Percentiles rank a stretch among this genome's conserved stretches.
Conservation (phyloP, 2,888 invertebrate species). For the Thalpophila matura region DNA sequence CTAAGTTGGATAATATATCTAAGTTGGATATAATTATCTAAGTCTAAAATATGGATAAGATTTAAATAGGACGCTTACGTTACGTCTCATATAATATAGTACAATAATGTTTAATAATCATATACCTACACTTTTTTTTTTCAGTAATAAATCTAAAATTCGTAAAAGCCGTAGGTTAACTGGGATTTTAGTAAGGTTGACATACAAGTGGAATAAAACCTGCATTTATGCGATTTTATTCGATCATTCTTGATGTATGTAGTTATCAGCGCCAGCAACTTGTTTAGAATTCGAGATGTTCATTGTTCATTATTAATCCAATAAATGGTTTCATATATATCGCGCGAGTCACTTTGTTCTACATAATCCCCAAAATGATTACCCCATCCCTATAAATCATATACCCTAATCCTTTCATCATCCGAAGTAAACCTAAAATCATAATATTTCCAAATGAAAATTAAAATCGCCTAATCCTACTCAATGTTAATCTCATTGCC, state of each 20-base stretch:
- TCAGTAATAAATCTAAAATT: slow-evolving; percentile 37
- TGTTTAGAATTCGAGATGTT: neutral
- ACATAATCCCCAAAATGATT: slow-evolving; percentile 37
- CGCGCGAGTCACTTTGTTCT: slow-evolving; percentile 22
- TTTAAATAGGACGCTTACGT: too few species aligned
- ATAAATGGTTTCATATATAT: slow-evolving; percentile 42
- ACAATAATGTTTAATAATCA: too few species aligned
- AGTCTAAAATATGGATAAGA: too few species aligned
- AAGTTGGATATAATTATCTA: too few species aligned
- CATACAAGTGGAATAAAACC: slow-evolving; percentile 19
- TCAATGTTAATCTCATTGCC: slow-evolving; percentile 65
- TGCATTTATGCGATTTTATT: neutral
- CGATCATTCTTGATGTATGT: neutral
- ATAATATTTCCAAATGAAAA: slow-evolving; percentile 60
- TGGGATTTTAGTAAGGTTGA: slow-evolving; percentile 8
- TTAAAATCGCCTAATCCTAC: slow-evolving; percentile 63
- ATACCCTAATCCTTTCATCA: slow-evolving; percentile 49
- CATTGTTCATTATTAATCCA: slow-evolving; percentile 11
- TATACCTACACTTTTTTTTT: too few species aligned
- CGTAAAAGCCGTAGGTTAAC: slow-evolving; percentile 22
- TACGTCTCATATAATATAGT: too few species aligned
- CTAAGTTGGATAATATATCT: too few species aligned
- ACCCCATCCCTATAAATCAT: slow-evolving; percentile 42
- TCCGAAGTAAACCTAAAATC: slow-evolving; percentile 30
- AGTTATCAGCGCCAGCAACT: neutral